A percentile compares a stretch with the other conserved stretches of the same genome.
Evolutionary conservation across 2,888 invertebrate genomes (phyloP).

Genomic region (Tachina fera): DNA sequence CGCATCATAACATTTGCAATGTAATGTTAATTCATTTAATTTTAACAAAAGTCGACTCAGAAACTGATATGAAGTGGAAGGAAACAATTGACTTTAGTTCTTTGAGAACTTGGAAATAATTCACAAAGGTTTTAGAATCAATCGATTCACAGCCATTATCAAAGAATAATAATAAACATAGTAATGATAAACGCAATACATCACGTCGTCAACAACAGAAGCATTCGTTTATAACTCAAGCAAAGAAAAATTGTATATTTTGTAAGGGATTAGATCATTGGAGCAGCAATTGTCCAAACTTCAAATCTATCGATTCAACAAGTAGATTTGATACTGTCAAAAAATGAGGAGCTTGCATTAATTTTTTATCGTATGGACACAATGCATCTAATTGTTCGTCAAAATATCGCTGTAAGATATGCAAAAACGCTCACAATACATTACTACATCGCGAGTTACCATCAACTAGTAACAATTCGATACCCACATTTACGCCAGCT

Average conservation of each 20-base stretch:
- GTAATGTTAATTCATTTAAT: constrained; percentile 56
- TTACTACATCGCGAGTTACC: constrained; percentile 16
- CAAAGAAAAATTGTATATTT: constrained; percentile 21
- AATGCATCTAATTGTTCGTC: not conserved
- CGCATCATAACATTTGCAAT: constrained; percentile 37
- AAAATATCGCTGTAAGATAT: too few species aligned
- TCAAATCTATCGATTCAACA: constrained; percentile 1
- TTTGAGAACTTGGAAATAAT: constrained; percentile 51
- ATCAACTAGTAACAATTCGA: not conserved
- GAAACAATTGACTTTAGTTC: constrained; percentile 56
- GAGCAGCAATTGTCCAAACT: constrained; percentile 7
- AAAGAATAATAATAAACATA: not conserved
- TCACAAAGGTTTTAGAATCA: constrained; percentile 44
- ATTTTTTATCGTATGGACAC: not conserved
- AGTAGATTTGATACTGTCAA: not conserved
- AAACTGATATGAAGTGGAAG: constrained; percentile 60
- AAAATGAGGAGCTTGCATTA: too few species aligned
- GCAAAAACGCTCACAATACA: not conserved
- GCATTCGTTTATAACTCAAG: constrained; percentile 7
- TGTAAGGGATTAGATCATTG: constrained; percentile 40
- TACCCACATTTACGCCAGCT: not conserved
- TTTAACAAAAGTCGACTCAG: constrained; percentile 49
- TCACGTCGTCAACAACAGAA: constrained; percentile 19
- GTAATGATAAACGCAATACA: constrained; percentile 10
- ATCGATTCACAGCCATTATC: constrained; percentile 14